A percentile compares a stretch with the other conserved stretches of the same genome.
phyloP scores from a whole-genome alignment of 2,797 vertebrate genomes.

The Diceros bicornis region DNA sequence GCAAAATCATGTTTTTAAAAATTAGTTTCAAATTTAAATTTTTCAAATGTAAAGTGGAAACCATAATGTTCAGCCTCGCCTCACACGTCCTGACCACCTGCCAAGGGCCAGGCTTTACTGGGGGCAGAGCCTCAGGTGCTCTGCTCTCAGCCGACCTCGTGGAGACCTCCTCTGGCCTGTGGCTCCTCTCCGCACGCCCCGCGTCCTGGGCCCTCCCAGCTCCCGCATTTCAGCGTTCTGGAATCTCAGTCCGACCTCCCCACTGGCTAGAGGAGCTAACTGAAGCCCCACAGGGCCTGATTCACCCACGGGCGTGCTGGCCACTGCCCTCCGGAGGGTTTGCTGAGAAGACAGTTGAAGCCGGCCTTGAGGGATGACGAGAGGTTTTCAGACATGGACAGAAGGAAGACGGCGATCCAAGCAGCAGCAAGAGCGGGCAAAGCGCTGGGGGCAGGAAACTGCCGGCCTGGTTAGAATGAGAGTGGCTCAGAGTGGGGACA shows the following conservation, averaged over 20 bases:
- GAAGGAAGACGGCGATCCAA: not conserved
- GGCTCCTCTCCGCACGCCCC: not conserved
- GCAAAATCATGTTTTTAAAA: slow-evolving; percentile 25
- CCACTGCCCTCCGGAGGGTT: not conserved
- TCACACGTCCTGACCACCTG: not conserved
- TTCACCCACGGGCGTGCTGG: not conserved
- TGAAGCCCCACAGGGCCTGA: not conserved
- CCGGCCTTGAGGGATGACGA: not conserved
- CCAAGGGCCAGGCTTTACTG: not conserved
- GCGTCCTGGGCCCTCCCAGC: not conserved
- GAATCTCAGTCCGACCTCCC: not conserved
- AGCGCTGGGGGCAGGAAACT: not conserved
- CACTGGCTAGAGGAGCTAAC: not conserved
- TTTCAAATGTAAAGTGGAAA: not conserved
- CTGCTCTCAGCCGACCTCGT: accelerated
- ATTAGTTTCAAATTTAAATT: slow-evolving; percentile 1
- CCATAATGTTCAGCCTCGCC: not conserved
- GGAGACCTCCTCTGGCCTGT: not conserved
- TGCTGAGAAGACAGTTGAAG: not conserved
- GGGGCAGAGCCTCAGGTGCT: not conserved
- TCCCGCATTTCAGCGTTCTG: not conserved
- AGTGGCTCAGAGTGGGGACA: not conserved
- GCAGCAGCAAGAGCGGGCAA: not conserved
- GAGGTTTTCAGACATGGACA: not conserved
- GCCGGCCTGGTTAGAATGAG: not conserved